Base-by-base conservation (phyloP, 2,113 vertebrate species). In the Neolamprologus variostigma region DNA sequence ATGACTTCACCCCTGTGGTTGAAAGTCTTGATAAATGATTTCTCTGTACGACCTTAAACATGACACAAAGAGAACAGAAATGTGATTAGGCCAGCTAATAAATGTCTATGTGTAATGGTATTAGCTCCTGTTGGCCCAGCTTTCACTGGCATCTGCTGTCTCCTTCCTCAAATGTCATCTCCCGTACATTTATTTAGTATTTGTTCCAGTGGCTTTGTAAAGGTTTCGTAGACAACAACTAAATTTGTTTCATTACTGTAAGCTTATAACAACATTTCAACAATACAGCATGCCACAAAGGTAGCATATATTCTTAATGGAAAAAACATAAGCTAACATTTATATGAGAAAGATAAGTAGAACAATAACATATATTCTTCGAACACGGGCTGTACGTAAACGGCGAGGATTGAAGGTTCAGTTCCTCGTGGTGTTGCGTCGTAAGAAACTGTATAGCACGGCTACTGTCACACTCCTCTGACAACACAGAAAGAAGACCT, bases 161-260 rank as follows among this genome's bases (percentile, higher is more conserved):
- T 81, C 12, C 81, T 53, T 80, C 84, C 81, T 81, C 59, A 90
- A 93, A 93, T 90, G 90, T 91, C 93, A 94, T 87, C 85, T 88
- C 89, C 83, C 71, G 82, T 82, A 33, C 53, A 45, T 90, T 91
- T 86, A 79, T 91, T 87, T 83, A 33, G 81, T 55, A 45, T 63
- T 87, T 81, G 76, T 94, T 86, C 90, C 88, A 93, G 89, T 89
- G 88, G 83, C 55, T 76, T 63, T 33, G 84, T 79, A 89, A 89
- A 89, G 88, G 90, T 89, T 93, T 84, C 68, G 66, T 66, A 63
- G 84, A 81, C 83, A 76, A 47, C 21, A 26, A 28, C 21, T 50
- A 11, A 5, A 31, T 76, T 87, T 88, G 84, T 40, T 82, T 33
- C 31, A 16, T n/a, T 31, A 31, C 23, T 9, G 47, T 53, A 73